Conservation (phyloP, 1,140 invertebrate species). For the Microplitis mediator region DNA sequence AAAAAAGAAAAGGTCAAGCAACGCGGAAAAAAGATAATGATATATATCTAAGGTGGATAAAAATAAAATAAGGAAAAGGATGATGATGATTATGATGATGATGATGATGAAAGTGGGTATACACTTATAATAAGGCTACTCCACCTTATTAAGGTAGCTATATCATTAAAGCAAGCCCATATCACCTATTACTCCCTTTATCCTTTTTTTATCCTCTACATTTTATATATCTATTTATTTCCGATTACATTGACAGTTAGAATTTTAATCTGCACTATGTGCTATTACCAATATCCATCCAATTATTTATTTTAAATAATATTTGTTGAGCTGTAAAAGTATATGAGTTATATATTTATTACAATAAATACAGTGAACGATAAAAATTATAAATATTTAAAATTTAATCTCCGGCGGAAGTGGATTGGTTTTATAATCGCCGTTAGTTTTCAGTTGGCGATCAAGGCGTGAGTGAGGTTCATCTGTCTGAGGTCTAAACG, state of each 20-base stretch:
- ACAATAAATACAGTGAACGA: background rate
- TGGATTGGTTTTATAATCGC: background rate
- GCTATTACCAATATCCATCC: conserved; percentile 24
- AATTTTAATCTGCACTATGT: conserved; percentile 17
- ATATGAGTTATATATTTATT: background rate
- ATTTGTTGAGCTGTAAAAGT: too few species aligned
- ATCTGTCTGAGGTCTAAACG: background rate
- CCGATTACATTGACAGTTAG: conserved; percentile 43
- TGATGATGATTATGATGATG: conserved; percentile 5
- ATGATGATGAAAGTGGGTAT: conserved; percentile 32
- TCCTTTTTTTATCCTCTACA: conserved; percentile 30
- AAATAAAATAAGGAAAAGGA: conserved; percentile 18
- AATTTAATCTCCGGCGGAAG: background rate
- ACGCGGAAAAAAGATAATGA: background rate
- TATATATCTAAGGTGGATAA: background rate
- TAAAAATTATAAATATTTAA: background rate
- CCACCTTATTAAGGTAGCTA: conserved; percentile 51
- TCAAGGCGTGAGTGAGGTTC: background rate
- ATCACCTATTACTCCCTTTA: conserved; percentile 43
- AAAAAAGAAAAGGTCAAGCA: conserved; percentile 4
- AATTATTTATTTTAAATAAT: conserved; percentile 19
- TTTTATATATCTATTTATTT: conserved; percentile 50
- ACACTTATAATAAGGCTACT: conserved; percentile 41
- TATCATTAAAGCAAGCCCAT: conserved; percentile 52
- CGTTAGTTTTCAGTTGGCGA: background rate